These are phyloP conservation scores for Luffia ferchaultella DNA, from an alignment of 2,888 invertebrate genomes.

Conservation along the genomic window DNA sequence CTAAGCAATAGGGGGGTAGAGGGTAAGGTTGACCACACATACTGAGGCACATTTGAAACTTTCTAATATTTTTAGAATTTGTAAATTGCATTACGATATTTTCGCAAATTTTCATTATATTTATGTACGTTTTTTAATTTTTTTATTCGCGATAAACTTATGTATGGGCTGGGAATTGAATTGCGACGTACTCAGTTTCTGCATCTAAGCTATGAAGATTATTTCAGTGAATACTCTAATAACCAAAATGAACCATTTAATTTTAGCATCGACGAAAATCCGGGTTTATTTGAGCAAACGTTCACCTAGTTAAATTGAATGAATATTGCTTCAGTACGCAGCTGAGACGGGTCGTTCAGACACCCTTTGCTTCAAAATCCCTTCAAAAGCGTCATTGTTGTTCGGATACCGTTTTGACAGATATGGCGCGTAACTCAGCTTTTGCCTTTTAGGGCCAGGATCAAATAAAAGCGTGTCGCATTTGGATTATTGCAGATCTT, in stretches of 20 bases:
- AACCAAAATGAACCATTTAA: neutral
- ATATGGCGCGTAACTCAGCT: constrained; percentile 7
- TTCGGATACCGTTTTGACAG: constrained; percentile 6
- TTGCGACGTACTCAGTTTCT: too few species aligned
- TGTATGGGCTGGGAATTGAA: too few species aligned
- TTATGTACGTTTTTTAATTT: too few species aligned
- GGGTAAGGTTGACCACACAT: too few species aligned
- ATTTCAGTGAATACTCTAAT: neutral
- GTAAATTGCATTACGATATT: too few species aligned
- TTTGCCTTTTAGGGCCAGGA: neutral
- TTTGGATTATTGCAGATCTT: neutral
- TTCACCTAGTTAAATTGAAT: neutral
- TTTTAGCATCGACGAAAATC: neutral
- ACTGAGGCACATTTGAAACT: too few species aligned
- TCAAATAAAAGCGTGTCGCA: neutral
- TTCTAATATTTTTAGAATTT: too few species aligned
- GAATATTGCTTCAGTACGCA: neutral
- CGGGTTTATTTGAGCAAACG: neutral
- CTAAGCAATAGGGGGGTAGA: too few species aligned
- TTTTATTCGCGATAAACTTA: too few species aligned
- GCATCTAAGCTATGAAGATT: neutral
- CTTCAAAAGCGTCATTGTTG: constrained; percentile 6
- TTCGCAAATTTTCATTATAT: too few species aligned
- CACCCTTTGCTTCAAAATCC: neutral
- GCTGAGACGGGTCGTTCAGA: neutral